Conservation (phyloP, 2,797 vertebrate genomes). For the Falco columbarius region DNA sequence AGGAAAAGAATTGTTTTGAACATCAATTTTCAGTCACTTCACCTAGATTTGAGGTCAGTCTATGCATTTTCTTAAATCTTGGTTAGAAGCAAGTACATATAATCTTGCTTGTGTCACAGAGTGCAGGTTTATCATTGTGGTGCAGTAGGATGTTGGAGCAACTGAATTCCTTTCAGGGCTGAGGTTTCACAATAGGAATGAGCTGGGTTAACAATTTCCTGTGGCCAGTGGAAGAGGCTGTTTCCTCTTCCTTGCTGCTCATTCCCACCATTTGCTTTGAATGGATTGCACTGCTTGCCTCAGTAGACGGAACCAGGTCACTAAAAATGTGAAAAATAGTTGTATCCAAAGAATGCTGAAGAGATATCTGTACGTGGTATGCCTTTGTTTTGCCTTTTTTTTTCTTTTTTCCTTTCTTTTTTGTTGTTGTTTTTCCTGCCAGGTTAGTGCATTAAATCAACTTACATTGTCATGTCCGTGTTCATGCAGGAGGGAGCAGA, state of each 20-base stretch:
- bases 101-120: not conserved
- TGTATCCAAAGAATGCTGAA: not conserved
- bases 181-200: slow-evolving; percentile 28
- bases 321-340: not conserved
- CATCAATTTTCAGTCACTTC: not conserved
- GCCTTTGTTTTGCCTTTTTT: too few relatives aligned
- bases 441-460: not conserved
- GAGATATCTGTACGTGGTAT: accelerated
- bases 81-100: not conserved
- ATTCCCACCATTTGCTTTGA: not conserved
- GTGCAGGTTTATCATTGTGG: not conserved
- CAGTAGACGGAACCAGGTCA: not conserved
- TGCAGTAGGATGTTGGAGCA: not conserved
- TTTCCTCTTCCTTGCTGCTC: slow-evolving; percentile 40
- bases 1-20: not conserved
- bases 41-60: not conserved
- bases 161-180: not conserved
- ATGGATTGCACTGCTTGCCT: not conserved
- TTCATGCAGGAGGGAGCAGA: not conserved
- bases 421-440: too few relatives aligned
- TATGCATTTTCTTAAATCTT: not conserved
- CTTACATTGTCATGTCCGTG: accelerated
- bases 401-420: too few relatives aligned
- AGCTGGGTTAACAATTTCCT: slow-evolving; percentile 47
- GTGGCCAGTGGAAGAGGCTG: not conserved